These are phyloP conservation scores for Trachelus tabidus DNA, from an alignment of 2,888 invertebrate species.

Conservation along the genomic window DNA sequence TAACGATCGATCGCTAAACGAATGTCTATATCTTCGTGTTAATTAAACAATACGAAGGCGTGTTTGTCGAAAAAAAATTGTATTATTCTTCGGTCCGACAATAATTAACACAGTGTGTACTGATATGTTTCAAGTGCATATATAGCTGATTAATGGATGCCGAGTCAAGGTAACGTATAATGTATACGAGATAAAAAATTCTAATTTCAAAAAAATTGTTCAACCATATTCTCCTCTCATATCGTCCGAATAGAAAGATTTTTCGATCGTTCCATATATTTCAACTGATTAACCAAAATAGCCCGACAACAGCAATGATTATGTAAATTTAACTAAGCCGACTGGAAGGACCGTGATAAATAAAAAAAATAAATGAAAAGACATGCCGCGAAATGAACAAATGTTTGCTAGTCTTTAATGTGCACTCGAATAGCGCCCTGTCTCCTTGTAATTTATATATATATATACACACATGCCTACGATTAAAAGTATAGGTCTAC, in stretches of 20 bases:
- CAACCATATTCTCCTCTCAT: background rate
- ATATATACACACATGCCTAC: background rate
- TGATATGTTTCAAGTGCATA: background rate
- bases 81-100: background rate
- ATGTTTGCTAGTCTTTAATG: background rate
- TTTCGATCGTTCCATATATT: background rate
- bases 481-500: background rate
- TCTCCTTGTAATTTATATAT: background rate
- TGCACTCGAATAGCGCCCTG: background rate
- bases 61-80: background rate
- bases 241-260: background rate
- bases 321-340: background rate
- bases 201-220: background rate
- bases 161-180: background rate
- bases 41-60: background rate
- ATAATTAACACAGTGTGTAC: background rate
- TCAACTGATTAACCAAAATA: background rate
- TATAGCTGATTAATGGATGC: background rate
- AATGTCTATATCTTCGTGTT: background rate
- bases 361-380: background rate
- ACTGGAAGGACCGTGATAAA: background rate
- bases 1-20: background rate
- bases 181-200: background rate
- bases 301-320: background rate
- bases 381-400: background rate